Base-by-base conservation (phyloP, 2,888 invertebrate genomes). In the Vandiemenella viatica region DNA sequence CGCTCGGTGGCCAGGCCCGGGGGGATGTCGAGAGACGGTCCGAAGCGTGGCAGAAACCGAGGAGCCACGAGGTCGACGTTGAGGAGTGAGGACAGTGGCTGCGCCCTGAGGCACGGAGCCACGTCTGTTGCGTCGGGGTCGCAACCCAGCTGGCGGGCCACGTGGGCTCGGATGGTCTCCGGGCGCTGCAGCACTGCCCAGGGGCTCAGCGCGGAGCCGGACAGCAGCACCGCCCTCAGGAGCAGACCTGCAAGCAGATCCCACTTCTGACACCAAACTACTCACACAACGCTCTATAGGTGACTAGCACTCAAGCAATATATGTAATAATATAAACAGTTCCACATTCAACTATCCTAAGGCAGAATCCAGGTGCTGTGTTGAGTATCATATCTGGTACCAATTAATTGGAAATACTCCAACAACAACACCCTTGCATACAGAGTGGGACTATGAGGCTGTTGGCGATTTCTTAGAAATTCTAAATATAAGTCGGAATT, bases 141-240 rank as follows among this genome's bases (percentile, higher is more conserved):
- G 55, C 73, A 74, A 22, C 68, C 68, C 49, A 72, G 61, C 55
- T 77, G 75, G 55, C 74, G 71, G 21, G 76, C 76, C 1, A 77
- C 69, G 59, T 72, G 72, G n/a, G 71, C 67, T 19, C 81, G 69
- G 19, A 80, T 65, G 45, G 74, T 70, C 55, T 79, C 76, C 1
- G 84, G 77, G 63, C 81, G 80, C 47, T 80, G 80, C 20, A 81
- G 75, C 51, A 83, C 70, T 37, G 86, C 82, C 71, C 83, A 81
- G 6, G 85, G 82, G 60, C 82, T 80, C 44, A 86, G 68, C 17
- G 85, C 83, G 1, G 84, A 82, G 2, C 88, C 87, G 58, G 85
- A 84, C 57, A 85, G 72, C 56, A 87, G 69, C 46, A 84, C 72
- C 53, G 80, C 81, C 43, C 86, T 75, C 41, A 79, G 77, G 62